Evolutionary conservation across 2,888 invertebrate species (phyloP).

Genomic region (Chironomus riparius): DNA sequence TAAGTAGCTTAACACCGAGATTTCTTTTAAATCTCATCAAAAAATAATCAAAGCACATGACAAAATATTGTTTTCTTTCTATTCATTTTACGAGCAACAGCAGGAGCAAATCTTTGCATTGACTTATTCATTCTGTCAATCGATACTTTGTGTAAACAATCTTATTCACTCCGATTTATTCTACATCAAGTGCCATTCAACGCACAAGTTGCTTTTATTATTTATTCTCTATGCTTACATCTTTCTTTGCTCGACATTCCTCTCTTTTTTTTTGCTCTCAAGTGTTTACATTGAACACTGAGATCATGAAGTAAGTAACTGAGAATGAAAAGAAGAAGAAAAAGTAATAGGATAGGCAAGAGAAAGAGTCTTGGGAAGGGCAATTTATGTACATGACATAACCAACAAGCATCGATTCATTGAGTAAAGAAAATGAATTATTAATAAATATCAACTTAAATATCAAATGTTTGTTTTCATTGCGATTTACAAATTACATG

Average conservation of each 20-base stretch:
- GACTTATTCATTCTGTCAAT: background rate
- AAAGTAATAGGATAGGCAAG: background rate
- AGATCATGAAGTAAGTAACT: background rate
- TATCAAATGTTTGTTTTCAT: background rate
- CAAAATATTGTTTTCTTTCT: background rate
- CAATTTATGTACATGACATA: background rate
- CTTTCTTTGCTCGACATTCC: background rate
- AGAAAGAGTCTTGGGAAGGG: background rate
- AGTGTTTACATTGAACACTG: conserved; percentile 3
- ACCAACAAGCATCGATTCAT: background rate
- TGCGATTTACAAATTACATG: background rate
- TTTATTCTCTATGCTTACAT: background rate
- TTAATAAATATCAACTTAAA: conserved; percentile 14
- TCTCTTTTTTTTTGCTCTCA: background rate
- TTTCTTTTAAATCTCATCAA: background rate
- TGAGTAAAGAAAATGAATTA: conserved; percentile 17
- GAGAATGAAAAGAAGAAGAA: background rate
- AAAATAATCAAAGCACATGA: no score
- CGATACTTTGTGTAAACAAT: background rate
- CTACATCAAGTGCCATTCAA: conserved; percentile 5
- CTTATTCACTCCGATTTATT: background rate
- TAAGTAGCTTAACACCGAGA: background rate
- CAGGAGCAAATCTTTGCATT: background rate
- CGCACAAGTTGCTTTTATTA: conserved; percentile 2
- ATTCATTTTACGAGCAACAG: background rate